A percentile compares a stretch with the other conserved stretches of the same genome.
These are phyloP conservation scores for Sturnira hondurensis DNA, from an alignment of 2,113 vertebrate species.

Conservation along the genomic window DNA sequence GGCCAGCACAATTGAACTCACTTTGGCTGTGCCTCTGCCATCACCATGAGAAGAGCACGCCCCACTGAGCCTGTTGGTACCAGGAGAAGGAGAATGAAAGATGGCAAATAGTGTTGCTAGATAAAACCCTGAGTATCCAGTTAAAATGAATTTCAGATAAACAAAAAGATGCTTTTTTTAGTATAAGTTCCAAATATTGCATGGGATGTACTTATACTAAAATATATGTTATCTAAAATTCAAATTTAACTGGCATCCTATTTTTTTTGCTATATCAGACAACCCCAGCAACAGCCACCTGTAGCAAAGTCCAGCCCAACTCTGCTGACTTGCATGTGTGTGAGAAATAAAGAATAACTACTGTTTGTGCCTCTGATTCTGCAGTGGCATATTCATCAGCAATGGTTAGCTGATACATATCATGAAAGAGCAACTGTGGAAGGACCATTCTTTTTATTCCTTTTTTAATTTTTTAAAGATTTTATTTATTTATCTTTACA, in stretches of 20 bases:
- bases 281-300: neutral
- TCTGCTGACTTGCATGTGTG: neutral
- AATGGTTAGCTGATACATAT: neutral
- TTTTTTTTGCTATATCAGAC: neutral
- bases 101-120: neutral
- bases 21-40: neutral
- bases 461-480: too few species aligned
- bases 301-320: neutral
- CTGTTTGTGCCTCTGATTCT: neutral
- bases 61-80: neutral
- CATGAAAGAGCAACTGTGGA: neutral
- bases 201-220: neutral
- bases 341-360: neutral
- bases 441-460: too few species aligned
- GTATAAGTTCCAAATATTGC: neutral
- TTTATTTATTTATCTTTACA: too few species aligned
- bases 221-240: slow-evolving; percentile 23
- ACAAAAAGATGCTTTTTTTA: neutral
- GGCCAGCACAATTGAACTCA: neutral
- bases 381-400: neutral
- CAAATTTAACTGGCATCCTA: neutral
- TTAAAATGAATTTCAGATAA: neutral
- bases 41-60: neutral
- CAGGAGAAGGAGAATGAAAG: neutral
- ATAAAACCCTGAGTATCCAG: neutral